A percentile compares a stretch with the other conserved stretches of the same genome.
These are phyloP conservation scores for Crypturellus tataupa DNA, from an alignment of 2,797 vertebrate genomes.

Conservation along the genomic window DNA sequence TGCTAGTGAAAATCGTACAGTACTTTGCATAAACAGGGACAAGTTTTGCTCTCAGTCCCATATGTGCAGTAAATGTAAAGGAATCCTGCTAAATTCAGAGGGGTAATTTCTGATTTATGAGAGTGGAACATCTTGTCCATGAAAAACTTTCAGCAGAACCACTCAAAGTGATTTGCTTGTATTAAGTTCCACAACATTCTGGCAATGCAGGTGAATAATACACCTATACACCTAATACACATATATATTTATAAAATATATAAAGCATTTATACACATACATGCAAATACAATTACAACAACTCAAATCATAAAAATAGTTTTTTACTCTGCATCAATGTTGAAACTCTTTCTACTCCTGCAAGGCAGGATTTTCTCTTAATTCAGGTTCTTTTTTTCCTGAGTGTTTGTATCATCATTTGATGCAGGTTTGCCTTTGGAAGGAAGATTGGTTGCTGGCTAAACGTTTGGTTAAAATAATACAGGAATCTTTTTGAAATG, in stretches of 20 bases:
- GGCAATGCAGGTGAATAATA: neutral
- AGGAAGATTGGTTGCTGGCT: neutral
- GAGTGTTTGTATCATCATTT: fast-evolving
- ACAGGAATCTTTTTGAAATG: neutral
- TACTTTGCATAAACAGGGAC: conserved; percentile 21
- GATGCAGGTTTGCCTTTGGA: neutral
- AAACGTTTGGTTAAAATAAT: neutral
- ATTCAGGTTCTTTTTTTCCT: neutral
- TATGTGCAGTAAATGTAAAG: conserved; percentile 7
- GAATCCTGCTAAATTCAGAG: neutral
- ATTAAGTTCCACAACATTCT: neutral
- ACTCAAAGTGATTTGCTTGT: neutral
- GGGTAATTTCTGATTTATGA: neutral
- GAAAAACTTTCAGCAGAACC: neutral
- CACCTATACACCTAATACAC: too few relatives aligned
- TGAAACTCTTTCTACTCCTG: neutral
- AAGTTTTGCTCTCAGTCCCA: neutral
- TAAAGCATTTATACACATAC: neutral
- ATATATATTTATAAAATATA: neutral
- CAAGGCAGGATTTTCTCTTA: neutral
- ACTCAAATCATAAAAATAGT: neutral
- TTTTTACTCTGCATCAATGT: neutral
- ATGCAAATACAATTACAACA: neutral
- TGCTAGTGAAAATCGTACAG: neutral
- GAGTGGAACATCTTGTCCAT: neutral